A percentile compares a stretch with the other conserved stretches of the same genome.
phyloP scores from a whole-genome alignment of 2,113 vertebrate species.

The Protobothrops flavoviridis region DNA sequence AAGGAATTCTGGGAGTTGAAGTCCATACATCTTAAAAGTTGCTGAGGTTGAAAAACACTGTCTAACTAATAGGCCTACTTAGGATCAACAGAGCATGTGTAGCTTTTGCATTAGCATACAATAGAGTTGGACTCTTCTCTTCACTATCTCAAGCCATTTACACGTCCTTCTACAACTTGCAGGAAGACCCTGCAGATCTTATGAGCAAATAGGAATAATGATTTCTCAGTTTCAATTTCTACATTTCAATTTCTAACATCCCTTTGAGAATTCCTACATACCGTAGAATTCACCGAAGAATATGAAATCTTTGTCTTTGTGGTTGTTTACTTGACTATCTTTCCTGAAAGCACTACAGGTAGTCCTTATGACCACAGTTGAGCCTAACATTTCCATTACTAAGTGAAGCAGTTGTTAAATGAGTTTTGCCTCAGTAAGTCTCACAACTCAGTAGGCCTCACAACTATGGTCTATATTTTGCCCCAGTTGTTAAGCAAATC shows the following conservation, averaged over 20 bases:
- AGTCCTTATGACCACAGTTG: background rate
- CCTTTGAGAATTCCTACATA: background rate
- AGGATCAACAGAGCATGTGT: background rate
- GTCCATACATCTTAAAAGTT: background rate
- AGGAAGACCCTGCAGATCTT: background rate
- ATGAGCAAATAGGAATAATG: background rate
- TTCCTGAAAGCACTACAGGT: background rate
- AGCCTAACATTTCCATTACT: background rate
- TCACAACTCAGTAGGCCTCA: background rate
- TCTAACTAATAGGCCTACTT: background rate
- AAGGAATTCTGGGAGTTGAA: background rate
- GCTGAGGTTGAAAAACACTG: background rate
- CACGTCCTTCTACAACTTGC: background rate
- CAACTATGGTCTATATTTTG: background rate
- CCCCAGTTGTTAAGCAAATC: background rate
- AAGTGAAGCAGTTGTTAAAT: background rate
- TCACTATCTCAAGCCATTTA: background rate
- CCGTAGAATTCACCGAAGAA: background rate
- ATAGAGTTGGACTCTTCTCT: background rate
- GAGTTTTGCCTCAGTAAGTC: background rate
- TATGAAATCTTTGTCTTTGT: background rate
- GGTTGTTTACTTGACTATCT: background rate
- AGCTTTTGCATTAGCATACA: background rate
- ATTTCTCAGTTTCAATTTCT: background rate
- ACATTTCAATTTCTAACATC: background rate